Evolutionary conservation across 2,113 vertebrate genomes (phyloP), one percentile per base, ranked within the genome.

Genomic region (Nansenia antarctica): DNA sequence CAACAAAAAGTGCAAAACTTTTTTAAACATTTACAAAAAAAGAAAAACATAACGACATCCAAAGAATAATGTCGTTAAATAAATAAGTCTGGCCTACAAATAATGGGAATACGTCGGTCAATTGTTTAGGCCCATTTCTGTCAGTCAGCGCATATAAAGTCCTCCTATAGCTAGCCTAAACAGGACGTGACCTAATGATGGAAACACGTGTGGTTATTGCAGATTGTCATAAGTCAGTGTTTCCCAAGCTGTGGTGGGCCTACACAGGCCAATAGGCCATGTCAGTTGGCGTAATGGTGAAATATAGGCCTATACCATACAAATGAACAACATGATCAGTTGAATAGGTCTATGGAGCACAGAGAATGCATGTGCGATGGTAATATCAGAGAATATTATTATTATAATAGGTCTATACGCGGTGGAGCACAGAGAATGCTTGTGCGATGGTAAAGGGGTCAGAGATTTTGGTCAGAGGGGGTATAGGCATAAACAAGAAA

Each of bases 1-100:
- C 69, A 64, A 85, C 81, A 83, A 81, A 67, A 85, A 86, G 90
- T 90, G 87, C 83, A 85, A 87, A 85, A 83, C 61, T 9, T 73
- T 52, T 45, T 77, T 69, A 68, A 65, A 72, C 66, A 80, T 65
- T 58, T 74, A 74, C 45, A 67, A 70, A 77, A 65, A 58, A 67
- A 70, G 75, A 65, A 58, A 62, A 60, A 69, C 69, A 66, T 9
- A n/a, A n/a, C 52, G 74, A 83, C 70, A 71, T 57, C 52, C 15
- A 74, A 71, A 79, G 67, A 20, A 15, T 15, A 34, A 39, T 74
- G 55, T 53, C 34, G 52, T 65, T 53, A 61, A 62, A 55, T 69
- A 75, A 75, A 75, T 31, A 70, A 70, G 65, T 20, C 14, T 69
- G 37, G 12, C 30, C 30, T 37, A 29, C 30, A 5, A 31, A 59